Evolutionary conservation across 2,888 invertebrate genomes (phyloP), one percentile per base, ranked within the genome.

Genomic region (Lumbricus terrestris): DNA sequence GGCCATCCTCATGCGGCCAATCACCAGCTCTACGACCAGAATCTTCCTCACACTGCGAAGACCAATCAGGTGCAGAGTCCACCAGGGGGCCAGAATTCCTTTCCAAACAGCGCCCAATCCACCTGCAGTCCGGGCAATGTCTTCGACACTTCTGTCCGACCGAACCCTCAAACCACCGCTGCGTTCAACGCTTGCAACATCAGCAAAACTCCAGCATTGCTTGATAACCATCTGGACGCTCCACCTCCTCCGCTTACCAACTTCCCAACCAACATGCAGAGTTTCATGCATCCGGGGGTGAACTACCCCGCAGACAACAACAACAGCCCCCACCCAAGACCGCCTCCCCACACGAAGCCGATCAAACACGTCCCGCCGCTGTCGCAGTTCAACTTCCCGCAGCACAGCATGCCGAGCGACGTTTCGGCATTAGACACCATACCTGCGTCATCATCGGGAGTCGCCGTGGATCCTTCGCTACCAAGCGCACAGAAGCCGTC

Each of bases 321-420:
- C n/a, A n/a, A n/a, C n/a, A n/a, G 35, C 85, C 35, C 35, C 37
- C 35, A 37, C 35, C 85, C 29, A 34, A 37, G 85, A 20, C 34
- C 8, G 20, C 6, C 13, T 34, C 83, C 16, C 34, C 83, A 85
- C 85, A 85, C 37, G 4, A 85, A 85, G 37, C 85, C 85, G 34
- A 85, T 37, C 34, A 85, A 85, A 18, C 37, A 85, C 85, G 85
- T 85, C 20, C 85, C 37, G 16, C 85, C 85, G 6, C 8, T 85
- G 85, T 85, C 85, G 15, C 85, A 85, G 85, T 85, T 23, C 29
- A 97, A 97, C 93, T 96, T 96, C 20, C 89, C 90, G 90, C 91
- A 94, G 82, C 94, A 93, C 18, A 23, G 85, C 34, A 35, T 23
- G 20, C 20, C 85, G 29, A 18, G 37, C 20, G 37, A 37, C 35